Evolutionary conservation across 2,888 invertebrate species (phyloP).

Genomic region (Xylophagus ater): DNA sequence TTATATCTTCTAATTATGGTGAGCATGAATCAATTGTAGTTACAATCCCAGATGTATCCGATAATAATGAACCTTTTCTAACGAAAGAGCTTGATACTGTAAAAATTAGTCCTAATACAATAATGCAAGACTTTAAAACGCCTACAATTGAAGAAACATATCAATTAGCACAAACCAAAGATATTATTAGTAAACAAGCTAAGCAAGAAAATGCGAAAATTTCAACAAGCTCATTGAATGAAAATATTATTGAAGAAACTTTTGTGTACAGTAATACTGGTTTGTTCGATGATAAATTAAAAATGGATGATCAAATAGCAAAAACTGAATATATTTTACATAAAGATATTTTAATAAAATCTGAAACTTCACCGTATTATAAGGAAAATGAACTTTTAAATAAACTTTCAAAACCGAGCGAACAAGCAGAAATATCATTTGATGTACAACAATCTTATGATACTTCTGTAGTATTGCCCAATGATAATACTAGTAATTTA

Average conservation of each 20-base stretch:
- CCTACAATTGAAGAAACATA: slow-evolving; percentile 26
- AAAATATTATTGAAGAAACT: slow-evolving; percentile 28
- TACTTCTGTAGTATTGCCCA: not conserved
- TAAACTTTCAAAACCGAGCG: not conserved
- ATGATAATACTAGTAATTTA: not conserved
- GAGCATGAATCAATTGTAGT: slow-evolving; percentile 1
- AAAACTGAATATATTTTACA: not conserved
- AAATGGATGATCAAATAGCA: slow-evolving; percentile 3
- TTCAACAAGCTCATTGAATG: slow-evolving; percentile 23
- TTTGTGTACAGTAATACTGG: slow-evolving; percentile 1
- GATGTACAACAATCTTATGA: not conserved
- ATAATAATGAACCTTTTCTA: not conserved
- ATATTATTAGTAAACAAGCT: slow-evolving; percentile 32
- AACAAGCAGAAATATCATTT: slow-evolving; percentile 3
- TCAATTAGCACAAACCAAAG: slow-evolving; percentile 26
- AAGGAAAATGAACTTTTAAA: slow-evolving; percentile 1
- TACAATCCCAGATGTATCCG: not conserved
- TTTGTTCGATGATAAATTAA: not conserved
- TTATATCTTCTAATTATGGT: not conserved
- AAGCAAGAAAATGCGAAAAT: slow-evolving; percentile 33
- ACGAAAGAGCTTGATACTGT: not conserved
- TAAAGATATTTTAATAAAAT: not conserved
- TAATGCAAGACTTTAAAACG: slow-evolving; percentile 12
- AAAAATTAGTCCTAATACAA: not conserved
- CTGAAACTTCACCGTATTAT: not conserved